Evolutionary conservation across 1,140 invertebrate genomes (phyloP), one percentile per base, ranked within the genome.

Genomic region (Aplysia californica): DNA sequence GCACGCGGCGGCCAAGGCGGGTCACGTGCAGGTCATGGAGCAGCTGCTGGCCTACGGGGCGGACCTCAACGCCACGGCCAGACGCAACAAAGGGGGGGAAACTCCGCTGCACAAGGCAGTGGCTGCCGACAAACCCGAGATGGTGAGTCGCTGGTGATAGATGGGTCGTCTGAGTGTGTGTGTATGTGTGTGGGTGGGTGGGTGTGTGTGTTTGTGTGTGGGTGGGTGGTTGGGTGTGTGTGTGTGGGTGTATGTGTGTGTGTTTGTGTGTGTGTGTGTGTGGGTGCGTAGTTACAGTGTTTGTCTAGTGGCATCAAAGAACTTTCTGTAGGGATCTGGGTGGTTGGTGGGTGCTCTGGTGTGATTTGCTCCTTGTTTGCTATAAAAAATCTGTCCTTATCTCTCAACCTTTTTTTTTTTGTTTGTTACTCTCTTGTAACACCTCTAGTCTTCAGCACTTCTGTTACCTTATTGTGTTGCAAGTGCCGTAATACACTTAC

Each of bases 51-150:
- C 64, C n/a, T 18, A 50, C 55, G 72, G 72, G 33, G 72, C 59
- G 2, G 61, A 75, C 26, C 20, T 55, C 21, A 75, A 75, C 55
- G 29, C 23, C 23, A 29, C 35, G 1, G 66, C 59, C 35, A 64
- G 23, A 18, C 15, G 35, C 0, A 29, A 31, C 6, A 75, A 66
- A 33, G 72, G 72, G n/a, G 72, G 61, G 29, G 58, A 65, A 1
- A 75, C 59, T 10, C 72, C 72, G 1, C 72, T 75, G 21, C 72
- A 75, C 31, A 75, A 50, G 35, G 72, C 72, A 3, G 55, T 75
- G 6, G 35, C 18, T 1, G 39, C 59, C 0, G 72, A 75, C 26
- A 75, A 55, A 26, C 59, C 61, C 21, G 61, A 75, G 29, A 75
- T 75, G 59, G 72, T 75, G 41, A 50, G 39, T 50, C 44, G n/a